These are phyloP conservation scores for Drosophila ustulata DNA, from an alignment of 2,888 invertebrate species.

Conservation along the genomic window DNA sequence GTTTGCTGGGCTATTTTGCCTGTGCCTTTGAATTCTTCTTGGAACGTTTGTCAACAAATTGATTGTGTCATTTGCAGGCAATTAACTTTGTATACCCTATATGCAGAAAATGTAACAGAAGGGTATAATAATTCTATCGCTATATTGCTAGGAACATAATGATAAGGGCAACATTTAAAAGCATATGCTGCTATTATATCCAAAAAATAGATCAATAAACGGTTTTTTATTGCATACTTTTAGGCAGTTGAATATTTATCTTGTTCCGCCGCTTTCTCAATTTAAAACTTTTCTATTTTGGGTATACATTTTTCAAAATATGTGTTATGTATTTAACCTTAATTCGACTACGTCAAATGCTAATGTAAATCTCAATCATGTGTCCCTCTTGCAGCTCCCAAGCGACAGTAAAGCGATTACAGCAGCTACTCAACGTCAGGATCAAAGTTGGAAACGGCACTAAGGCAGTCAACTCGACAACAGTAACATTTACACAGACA, in stretches of 20 bases:
- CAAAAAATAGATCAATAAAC: too few species aligned
- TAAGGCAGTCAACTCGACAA: slow-evolving; percentile 13
- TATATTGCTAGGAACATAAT: background rate
- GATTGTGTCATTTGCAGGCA: slow-evolving; percentile 66
- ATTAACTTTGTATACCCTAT: slow-evolving; percentile 27
- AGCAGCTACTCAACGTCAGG: slow-evolving; percentile 41
- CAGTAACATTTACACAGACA: slow-evolving; percentile 10
- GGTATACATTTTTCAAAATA: background rate
- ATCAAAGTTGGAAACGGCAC: slow-evolving; percentile 20
- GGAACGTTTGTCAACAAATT: slow-evolving; percentile 49
- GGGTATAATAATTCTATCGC: background rate
- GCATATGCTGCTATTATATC: too few species aligned
- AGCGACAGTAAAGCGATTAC: slow-evolving; percentile 46
- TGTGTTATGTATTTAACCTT: slow-evolving; percentile 6
- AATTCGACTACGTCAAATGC: slow-evolving; percentile 15
- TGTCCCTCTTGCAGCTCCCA: slow-evolving; percentile 42
- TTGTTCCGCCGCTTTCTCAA: background rate
- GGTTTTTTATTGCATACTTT: background rate
- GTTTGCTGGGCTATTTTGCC: slow-evolving; percentile 11
- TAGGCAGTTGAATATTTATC: background rate
- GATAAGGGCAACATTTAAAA: background rate
- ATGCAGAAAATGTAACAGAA: background rate
- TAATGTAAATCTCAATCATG: slow-evolving; percentile 44
- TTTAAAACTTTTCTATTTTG: background rate
- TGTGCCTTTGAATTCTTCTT: slow-evolving; percentile 12